Conservation (phyloP, 2,888 invertebrate species). For the Torymus texanus region DNA sequence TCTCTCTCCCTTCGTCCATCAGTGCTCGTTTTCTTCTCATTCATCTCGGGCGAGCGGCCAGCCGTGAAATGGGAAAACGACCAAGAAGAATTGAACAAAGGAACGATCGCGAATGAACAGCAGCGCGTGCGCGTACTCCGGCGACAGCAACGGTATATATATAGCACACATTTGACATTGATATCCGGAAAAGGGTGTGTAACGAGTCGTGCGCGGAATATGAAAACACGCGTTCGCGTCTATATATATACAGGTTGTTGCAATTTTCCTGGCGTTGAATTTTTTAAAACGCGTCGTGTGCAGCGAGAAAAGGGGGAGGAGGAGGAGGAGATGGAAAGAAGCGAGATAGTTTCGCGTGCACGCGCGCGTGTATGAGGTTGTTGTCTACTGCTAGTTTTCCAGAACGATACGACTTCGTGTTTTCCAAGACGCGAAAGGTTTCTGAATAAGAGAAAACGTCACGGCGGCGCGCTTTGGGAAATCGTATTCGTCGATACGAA, state of each 20-base stretch:
- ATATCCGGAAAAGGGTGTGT: constrained; percentile 25
- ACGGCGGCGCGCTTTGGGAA: neutral
- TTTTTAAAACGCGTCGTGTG: constrained; percentile 13
- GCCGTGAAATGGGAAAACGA: constrained; percentile 39
- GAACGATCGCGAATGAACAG: constrained; percentile 16
- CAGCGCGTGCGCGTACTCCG: neutral
- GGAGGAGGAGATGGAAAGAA: neutral
- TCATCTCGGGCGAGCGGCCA: constrained; percentile 36
- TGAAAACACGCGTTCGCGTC: constrained; percentile 24
- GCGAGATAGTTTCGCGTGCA: neutral
- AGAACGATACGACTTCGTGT: constrained; percentile 19
- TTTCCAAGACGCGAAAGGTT: neutral
- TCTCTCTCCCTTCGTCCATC: constrained; percentile 22
- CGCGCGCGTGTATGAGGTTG: neutral
- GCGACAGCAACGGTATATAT: constrained; percentile 9
- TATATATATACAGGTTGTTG: constrained; percentile 24
- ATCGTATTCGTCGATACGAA: constrained; percentile 17
- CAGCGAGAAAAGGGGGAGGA: neutral
- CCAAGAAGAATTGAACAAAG: constrained; percentile 39
- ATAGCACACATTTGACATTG: constrained; percentile 27
- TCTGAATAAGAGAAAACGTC: constrained; percentile 24
- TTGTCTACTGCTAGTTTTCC: constrained; percentile 30
- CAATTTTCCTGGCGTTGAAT: constrained; percentile 42
- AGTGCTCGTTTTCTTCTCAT: constrained; percentile 48
- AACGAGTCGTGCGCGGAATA: constrained; percentile 28